Evolutionary conservation across 2,888 invertebrate species (phyloP).

Genomic region (Epirrhoe alternata): DNA sequence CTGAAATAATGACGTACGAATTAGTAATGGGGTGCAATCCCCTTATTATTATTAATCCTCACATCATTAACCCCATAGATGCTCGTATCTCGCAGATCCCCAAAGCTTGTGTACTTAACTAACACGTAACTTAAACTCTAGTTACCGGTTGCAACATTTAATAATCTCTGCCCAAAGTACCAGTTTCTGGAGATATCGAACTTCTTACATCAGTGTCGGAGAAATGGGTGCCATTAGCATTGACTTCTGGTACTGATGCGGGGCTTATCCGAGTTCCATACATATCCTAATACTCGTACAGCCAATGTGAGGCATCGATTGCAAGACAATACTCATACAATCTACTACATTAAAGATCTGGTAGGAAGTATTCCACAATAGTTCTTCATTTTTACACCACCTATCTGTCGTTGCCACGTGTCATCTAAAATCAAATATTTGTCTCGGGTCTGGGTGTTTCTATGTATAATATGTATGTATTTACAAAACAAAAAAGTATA

Average conservation of each 20-base stretch:
- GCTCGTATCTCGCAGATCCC: constrained; percentile 7
- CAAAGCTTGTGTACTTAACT: constrained; percentile 21
- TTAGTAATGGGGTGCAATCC: background rate
- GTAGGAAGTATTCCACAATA: no score
- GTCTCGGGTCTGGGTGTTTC: no score
- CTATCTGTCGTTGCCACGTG: no score
- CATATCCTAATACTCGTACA: background rate
- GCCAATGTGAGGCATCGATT: no score
- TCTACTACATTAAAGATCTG: no score
- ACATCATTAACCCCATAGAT: constrained; percentile 8
- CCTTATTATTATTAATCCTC: no score
- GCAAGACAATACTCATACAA: no score
- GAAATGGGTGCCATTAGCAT: background rate
- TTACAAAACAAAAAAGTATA: no score
- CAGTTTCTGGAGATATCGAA: constrained; percentile 1
- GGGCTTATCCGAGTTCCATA: background rate
- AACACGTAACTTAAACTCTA: constrained; percentile 29
- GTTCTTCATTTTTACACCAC: no score
- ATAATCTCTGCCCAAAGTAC: constrained; percentile 32
- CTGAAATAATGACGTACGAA: no score
- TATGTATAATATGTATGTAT: no score
- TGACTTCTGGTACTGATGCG: background rate
- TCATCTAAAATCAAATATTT: no score
- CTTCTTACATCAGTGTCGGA: background rate
- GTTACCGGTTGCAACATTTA: constrained; percentile 44